Percentiles rank a stretch among this genome's conserved stretches.
These are phyloP conservation scores for Yoshiicerus persimilis DNA, from an alignment of 1,140 invertebrate genomes.

Conservation along the genomic window DNA sequence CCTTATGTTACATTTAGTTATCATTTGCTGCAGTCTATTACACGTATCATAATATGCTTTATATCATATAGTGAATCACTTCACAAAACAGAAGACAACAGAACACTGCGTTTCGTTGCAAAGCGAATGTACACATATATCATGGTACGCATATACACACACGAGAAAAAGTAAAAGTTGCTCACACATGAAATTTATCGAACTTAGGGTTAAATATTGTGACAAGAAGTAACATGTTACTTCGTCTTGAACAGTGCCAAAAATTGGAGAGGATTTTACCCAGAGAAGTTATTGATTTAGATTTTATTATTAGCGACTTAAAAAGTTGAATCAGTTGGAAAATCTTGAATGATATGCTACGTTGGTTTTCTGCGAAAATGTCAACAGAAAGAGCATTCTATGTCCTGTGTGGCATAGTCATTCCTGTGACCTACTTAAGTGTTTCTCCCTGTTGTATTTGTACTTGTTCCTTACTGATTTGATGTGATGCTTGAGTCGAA, in stretches of 20 bases:
- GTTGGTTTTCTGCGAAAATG: background rate
- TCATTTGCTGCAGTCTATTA: background rate
- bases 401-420: background rate
- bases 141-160: no score
- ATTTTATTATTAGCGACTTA: background rate
- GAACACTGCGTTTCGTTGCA: background rate
- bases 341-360: background rate
- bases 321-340: background rate
- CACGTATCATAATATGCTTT: no score
- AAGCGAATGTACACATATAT: no score
- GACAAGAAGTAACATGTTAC: background rate
- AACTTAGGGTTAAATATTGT: no score
- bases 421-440: background rate
- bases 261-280: background rate
- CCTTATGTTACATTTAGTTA: background rate
- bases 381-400: background rate
- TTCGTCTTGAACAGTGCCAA: no score
- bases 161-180: no score
- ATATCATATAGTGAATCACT: no score
- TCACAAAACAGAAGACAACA: background rate
- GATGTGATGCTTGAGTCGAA: background rate
- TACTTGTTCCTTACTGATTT: background rate
- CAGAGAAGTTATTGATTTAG: background rate
- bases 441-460: background rate
- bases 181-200: no score